These are phyloP conservation scores for Myotis planiceps DNA, from an alignment of 2,797 vertebrate genomes.

Conservation along the genomic window DNA sequence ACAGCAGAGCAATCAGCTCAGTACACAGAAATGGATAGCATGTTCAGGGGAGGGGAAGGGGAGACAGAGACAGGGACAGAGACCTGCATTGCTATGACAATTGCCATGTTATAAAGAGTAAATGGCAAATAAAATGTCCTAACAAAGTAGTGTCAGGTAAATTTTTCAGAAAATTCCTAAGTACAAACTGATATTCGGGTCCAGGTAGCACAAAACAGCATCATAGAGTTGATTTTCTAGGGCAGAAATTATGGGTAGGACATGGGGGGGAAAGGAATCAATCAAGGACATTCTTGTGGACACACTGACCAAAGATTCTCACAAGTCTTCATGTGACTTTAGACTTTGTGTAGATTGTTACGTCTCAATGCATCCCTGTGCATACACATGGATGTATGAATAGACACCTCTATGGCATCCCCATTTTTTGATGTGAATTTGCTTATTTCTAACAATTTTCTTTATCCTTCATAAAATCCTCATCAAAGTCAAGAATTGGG, in stretches of 20 bases:
- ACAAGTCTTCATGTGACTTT: not conserved
- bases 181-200: not conserved
- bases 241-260: not conserved
- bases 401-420: not conserved
- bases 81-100: too few species aligned
- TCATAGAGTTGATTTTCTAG: not conserved
- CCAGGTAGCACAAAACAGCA: not conserved
- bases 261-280: not conserved
- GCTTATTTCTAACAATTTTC: not conserved
- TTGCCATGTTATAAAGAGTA: not conserved
- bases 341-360: not conserved
- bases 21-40: not conserved
- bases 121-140: not conserved
- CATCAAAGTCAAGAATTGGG: not conserved
- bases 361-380: not conserved
- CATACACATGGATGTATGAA: not conserved
- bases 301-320: not conserved
- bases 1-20: not conserved
- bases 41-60: not conserved
- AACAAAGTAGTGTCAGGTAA: not conserved
- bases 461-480: not conserved
- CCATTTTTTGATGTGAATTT: not conserved
- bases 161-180: not conserved
- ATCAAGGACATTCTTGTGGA: not conserved
- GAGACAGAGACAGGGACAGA: fast-evolving